These are phyloP conservation scores for Alitta virens DNA, from an alignment of 2,888 invertebrate species.

Conservation along the genomic window DNA sequence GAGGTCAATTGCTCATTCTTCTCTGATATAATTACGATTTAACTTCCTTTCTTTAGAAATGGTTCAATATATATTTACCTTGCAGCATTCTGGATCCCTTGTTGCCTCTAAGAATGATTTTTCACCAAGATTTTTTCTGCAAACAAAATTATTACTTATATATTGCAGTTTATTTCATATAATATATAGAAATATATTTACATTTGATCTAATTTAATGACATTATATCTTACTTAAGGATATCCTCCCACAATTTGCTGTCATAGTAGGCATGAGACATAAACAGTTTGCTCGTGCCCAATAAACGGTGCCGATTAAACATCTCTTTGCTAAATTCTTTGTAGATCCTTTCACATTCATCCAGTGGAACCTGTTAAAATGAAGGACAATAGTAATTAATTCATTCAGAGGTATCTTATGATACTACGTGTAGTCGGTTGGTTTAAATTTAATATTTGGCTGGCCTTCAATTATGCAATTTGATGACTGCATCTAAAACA, in stretches of 20 bases:
- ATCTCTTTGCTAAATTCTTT: conserved; percentile 59
- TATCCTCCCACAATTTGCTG: conserved; percentile 76
- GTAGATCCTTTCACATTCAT: conserved; percentile 47
- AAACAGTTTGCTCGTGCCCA: conserved; percentile 72
- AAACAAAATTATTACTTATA: conserved; percentile 22
- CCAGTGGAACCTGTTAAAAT: conserved; percentile 7
- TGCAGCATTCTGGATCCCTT: conserved; percentile 38
- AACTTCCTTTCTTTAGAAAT: no score
- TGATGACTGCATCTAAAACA: no score
- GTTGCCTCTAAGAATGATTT: conserved; percentile 41
- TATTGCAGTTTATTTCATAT: background rate
- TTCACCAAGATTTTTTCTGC: conserved; percentile 58
- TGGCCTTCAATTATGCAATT: no score
- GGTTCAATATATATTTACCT: conserved; percentile 32
- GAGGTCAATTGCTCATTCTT: no score
- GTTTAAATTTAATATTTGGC: no score
- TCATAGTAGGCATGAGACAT: conserved; percentile 87
- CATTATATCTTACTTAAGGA: conserved; percentile 62
- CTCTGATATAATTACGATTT: no score
- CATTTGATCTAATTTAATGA: no score
- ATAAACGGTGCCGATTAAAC: conserved; percentile 67
- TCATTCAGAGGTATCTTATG: no score
- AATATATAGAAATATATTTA: no score
- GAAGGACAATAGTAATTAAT: no score
- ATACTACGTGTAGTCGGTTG: no score